Base-by-base conservation (phyloP, 2,113 vertebrate species). In the Patagioenas fasciata region DNA sequence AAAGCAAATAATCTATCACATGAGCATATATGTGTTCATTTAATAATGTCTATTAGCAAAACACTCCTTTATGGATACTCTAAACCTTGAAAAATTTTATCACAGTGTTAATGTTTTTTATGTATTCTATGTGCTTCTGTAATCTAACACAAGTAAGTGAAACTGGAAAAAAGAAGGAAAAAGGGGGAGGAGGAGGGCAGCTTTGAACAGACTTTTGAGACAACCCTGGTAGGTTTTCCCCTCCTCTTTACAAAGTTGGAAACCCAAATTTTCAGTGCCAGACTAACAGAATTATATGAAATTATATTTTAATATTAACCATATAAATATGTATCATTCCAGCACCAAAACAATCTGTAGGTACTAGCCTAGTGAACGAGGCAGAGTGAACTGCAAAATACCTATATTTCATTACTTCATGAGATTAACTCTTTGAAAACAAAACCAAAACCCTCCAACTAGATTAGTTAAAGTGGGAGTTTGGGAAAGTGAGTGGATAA, bases 361-460 rank as follows among this genome's bases (percentile, higher is more conserved):
- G 1, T 74, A 40, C 19, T 82, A 26, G 21, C 11, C 7, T 79
- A 36, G 23, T 53, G 18, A 87, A 75, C 11, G 36, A 44, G 19
- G 2, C 29, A 36, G 54, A 75, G 25, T 71, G 24, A 89, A 29
- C 32, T 82, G 65, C 13, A 25, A 20, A 94, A 60, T 50, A 75
- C 3, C 13, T 69, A 0, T 44, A 53, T 65, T 80, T 87, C 13
- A 36, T 58, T 81, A 66, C 21, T 88, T 78, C 2, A 3, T 42
- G 20, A 80, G 11, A 36, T 7, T 61, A 5, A 31, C 4, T 58
- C 44, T 92, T 85, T 24, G 29, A 60, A 88, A 93, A 11, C 23
- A 60, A 69, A 25, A 2, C 1, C 40, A 53, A 32, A 17, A 2
- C 0, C 19, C 9, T 78, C 21, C 28, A 47, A 17, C n/a, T 10